Evolutionary conservation across 2,797 vertebrate species (phyloP), one percentile per base, ranked within the genome.

Genomic region (Acanthiza pusilla): DNA sequence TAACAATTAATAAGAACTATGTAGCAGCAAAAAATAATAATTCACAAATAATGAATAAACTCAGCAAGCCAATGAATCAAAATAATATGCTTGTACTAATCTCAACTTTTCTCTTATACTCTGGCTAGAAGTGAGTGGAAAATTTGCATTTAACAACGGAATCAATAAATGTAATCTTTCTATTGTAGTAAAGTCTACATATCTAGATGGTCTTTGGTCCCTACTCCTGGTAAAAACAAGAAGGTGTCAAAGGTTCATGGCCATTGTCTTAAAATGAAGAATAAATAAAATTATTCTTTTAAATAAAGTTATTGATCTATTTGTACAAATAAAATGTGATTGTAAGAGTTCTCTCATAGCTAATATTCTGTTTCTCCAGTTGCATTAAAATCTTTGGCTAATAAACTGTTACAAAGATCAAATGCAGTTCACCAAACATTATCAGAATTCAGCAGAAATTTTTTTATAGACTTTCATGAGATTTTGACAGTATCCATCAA

Each of bases 1-100:
- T 65, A 91, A 76, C 16, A 73, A 92, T 85, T 95, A 94, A 92
- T 92, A 92, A 89, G 36, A 85, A 55, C 50, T 63, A 34, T 42
- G 30, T 42, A 79, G 40, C 20, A 70, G 47, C 11, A 89, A 68
- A 90, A 93, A 94, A 53, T 23, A 81, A 78, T 62, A 1, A 70
- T 82, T 93, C 55, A 63, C 23, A 76, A 85, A 91, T 92, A 73
- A 94, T 60, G 14, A 85, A 87, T 79, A 89, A 93, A 70, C 23
- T 79, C 58, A 85, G n/a, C 0, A 0, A 93, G 42, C 43, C 34
- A 89, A 85, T 82, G 71, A 88, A 93, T 93, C 77, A 96, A 73
- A 95, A 88, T 78, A 91, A 78, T 76, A 54, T 76, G 11, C 11
- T 26, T 78, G 32, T 89, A 65, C 40, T 84, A 82, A 92, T 89